Conservation (phyloP, 2,113 vertebrate genomes). For the Rhinopomastus cyanomelas region DNA sequence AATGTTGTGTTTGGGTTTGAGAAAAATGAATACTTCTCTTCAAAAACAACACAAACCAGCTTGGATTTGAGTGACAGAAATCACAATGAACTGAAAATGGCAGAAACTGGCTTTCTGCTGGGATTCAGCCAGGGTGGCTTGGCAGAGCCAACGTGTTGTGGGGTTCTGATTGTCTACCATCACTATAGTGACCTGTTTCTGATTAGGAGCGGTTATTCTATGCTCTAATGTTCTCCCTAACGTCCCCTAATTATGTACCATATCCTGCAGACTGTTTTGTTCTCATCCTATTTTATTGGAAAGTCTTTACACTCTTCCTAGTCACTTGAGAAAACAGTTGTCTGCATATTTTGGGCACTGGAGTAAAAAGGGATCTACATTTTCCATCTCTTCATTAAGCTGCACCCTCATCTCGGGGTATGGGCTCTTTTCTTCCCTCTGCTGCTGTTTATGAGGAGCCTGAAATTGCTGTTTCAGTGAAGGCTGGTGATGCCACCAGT, state of each 20-base stretch:
- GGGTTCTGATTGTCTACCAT: neutral
- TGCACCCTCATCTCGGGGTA: neutral
- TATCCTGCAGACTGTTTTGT: neutral
- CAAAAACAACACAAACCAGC: neutral
- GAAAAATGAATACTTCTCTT: neutral
- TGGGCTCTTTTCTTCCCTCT: neutral
- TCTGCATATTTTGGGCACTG: slow-evolving; percentile 1
- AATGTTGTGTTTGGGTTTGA: neutral
- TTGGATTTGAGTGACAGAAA: neutral
- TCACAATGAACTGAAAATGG: neutral
- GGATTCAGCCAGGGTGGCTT: neutral
- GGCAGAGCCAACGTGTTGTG: neutral
- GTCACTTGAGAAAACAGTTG: slow-evolving; percentile 31
- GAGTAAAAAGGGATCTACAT: neutral
- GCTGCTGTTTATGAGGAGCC: neutral
- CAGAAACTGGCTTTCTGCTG: neutral
- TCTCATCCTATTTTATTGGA: neutral
- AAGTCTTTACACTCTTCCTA: slow-evolving; percentile 1
- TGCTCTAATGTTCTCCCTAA: neutral
- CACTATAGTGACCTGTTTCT: neutral
- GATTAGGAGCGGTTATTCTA: neutral
- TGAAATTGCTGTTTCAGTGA: neutral
- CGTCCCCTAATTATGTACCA: neutral
- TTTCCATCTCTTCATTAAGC: slow-evolving; percentile 23
- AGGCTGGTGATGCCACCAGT: neutral